A percentile compares a stretch with the other conserved stretches of the same genome.
Conservation (phyloP, 2,113 vertebrate genomes). For the Ariopsis seemanni region DNA sequence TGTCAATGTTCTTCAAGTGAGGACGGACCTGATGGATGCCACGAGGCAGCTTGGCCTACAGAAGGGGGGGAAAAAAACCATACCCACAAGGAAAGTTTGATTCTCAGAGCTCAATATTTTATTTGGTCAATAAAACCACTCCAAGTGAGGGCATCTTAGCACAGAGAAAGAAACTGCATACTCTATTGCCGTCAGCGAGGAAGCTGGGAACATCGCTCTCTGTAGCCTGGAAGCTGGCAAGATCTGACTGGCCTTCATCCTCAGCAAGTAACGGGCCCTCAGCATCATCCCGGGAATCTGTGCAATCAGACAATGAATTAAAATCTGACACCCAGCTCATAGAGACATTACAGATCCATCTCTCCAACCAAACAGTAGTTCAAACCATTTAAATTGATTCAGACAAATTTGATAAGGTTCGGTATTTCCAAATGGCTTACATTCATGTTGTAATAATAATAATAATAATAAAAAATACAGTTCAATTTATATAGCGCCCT, state of each 20-base stretch:
- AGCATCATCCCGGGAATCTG: slow-evolving; percentile 90
- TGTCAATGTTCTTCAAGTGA: slow-evolving; percentile 97
- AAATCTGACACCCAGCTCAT: not conserved
- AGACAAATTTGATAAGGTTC: not conserved
- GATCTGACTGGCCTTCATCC: slow-evolving; percentile 90
- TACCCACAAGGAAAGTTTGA: not conserved
- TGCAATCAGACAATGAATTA: not conserved
- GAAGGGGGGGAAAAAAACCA: not conserved
- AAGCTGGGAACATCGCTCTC: slow-evolving; percentile 99
- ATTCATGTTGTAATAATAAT: no score
- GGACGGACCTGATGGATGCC: slow-evolving; percentile 98
- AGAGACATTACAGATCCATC: not conserved
- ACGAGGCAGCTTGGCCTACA: slow-evolving; percentile 93
- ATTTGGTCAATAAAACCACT: not conserved
- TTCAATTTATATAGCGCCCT: no score
- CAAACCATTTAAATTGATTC: not conserved
- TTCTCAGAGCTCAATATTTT: not conserved
- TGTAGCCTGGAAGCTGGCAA: slow-evolving; percentile 95
- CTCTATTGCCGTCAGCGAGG: slow-evolving; percentile 95
- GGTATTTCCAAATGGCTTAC: not conserved
- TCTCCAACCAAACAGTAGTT: not conserved
- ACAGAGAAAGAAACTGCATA: slow-evolving; percentile 55
- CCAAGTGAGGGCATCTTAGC: not conserved
- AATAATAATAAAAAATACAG: no score
- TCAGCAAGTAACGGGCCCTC: slow-evolving; percentile 91